A percentile compares a stretch with the other conserved stretches of the same genome.
phyloP scores from a whole-genome alignment of 2,888 invertebrate species.

The Caradrina kadenii region DNA sequence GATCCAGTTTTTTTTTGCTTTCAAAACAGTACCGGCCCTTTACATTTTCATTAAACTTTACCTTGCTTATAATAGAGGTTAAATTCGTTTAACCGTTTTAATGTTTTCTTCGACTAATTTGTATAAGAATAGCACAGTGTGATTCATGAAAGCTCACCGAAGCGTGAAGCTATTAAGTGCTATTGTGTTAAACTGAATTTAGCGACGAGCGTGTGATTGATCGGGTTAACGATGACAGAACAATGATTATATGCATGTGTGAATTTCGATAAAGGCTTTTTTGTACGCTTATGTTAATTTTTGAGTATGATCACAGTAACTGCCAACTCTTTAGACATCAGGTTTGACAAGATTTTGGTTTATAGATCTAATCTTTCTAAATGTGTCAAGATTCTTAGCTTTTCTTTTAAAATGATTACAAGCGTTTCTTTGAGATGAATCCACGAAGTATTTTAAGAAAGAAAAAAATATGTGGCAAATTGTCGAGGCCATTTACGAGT shows the following conservation, averaged over 20 bases:
- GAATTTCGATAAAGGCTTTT: conserved; percentile 39
- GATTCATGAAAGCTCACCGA: conserved; percentile 65
- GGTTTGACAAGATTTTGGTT: conserved; percentile 10
- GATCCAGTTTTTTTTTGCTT: conserved; percentile 75
- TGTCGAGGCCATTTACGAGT: too few relatives aligned
- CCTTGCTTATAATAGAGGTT: conserved; percentile 28
- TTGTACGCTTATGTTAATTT: conserved; percentile 31
- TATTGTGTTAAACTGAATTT: conserved; percentile 66
- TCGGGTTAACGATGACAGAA: conserved; percentile 64
- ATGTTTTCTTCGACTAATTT: conserved; percentile 70
- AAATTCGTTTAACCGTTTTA: conserved; percentile 42
- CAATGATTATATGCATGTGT: conserved; percentile 61
- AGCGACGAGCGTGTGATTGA: conserved; percentile 62
- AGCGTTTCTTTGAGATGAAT: too few relatives aligned
- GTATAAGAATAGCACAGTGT: conserved; percentile 70
- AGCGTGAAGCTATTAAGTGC: conserved; percentile 69
- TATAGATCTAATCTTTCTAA: conserved; percentile 4
- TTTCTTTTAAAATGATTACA: too few relatives aligned
- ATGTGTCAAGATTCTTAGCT: too few relatives aligned
- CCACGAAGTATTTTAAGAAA: too few relatives aligned
- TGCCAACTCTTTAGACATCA: background rate
- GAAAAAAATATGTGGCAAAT: too few relatives aligned
- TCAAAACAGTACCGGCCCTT: conserved; percentile 42
- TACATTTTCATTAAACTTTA: conserved; percentile 48
- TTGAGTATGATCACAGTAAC: conserved; percentile 19